Evolutionary conservation across 2,113 vertebrate genomes (phyloP).

Genomic region (Aegypius monachus): DNA sequence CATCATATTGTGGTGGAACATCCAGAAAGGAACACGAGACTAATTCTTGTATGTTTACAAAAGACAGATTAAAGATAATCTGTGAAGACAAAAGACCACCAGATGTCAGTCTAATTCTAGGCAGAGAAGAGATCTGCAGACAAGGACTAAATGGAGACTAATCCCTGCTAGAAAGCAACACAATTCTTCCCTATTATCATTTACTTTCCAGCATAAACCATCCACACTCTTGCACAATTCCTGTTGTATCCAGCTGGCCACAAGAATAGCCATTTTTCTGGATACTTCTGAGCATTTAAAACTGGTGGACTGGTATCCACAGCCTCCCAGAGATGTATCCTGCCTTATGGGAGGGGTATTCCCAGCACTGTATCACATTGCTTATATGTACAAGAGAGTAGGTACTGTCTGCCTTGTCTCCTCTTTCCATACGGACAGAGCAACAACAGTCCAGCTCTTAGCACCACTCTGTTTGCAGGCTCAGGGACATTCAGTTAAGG

Average conservation of each 20-base stretch:
- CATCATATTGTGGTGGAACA: not conserved
- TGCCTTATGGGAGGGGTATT: not conserved
- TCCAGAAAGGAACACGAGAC: not conserved
- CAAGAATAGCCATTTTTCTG: not conserved
- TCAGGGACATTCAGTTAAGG: not conserved
- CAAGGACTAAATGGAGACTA: slow-evolving; percentile 25
- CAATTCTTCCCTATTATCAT: not conserved
- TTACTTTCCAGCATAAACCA: not conserved
- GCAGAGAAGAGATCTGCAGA: slow-evolving; percentile 24
- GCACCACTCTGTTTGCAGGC: not conserved
- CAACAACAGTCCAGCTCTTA: not conserved
- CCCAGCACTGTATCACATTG: not conserved
- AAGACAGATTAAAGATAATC: slow-evolving; percentile 32
- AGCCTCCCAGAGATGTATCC: not conserved
- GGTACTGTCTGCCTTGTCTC: not conserved
- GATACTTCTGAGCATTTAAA: not conserved
- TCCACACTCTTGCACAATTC: not conserved
- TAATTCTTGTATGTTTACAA: not conserved
- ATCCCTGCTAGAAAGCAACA: not conserved
- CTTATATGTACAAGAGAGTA: not conserved
- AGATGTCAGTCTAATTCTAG: slow-evolving; percentile 58
- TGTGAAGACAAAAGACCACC: slow-evolving; percentile 36
- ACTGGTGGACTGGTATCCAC: not conserved
- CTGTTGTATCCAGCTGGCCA: not conserved
- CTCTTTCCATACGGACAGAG: not conserved